Evolutionary conservation across 2,888 invertebrate genomes (phyloP).

Genomic region (Rhagonycha fulva): DNA sequence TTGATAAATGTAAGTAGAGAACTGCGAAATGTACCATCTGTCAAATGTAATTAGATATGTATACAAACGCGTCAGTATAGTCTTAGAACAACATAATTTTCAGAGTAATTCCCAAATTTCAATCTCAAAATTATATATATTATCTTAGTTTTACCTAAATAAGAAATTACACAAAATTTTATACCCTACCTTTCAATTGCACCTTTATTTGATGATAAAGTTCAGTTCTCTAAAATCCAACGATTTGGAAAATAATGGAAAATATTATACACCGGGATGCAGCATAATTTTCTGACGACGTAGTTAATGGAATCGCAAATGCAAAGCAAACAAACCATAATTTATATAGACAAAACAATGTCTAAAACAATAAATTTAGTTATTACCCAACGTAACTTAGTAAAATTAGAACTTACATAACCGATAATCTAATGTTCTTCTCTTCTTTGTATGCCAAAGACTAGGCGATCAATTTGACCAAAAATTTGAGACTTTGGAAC

Average conservation of each 20-base stretch:
- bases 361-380: not conserved
- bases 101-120: conserved; percentile 9
- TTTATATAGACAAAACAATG: not conserved
- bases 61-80: conserved; percentile 8
- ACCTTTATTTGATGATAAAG: not conserved
- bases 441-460: too few relatives aligned
- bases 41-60: conserved; percentile 12
- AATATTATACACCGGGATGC: not conserved
- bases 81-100: conserved; percentile 11
- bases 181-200: not conserved
- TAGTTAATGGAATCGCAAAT: not conserved
- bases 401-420: not conserved
- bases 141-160: not conserved
- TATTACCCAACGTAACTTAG: not conserved
- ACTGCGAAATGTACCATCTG: conserved; percentile 8
- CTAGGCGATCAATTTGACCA: too few relatives aligned
- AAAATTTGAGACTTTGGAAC: too few relatives aligned
- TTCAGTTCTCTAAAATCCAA: not conserved
- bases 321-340: not conserved
- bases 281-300: not conserved
- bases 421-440: not conserved
- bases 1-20: conserved; percentile 12
- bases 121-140: conserved; percentile 8
- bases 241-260: not conserved
- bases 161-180: not conserved